Conservation (phyloP, 2,888 invertebrate species). For the Xanthia icteritia region DNA sequence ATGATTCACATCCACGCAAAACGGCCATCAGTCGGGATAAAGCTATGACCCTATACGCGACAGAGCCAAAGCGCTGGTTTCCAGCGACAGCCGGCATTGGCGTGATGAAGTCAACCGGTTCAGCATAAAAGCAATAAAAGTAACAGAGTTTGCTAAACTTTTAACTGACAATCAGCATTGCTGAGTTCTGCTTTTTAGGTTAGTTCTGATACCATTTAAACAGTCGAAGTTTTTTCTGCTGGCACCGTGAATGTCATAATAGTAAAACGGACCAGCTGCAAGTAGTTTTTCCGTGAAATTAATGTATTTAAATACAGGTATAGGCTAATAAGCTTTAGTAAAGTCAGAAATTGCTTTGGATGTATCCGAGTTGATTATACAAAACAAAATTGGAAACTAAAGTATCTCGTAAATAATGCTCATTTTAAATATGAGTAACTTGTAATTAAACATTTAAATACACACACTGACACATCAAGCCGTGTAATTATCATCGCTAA, state of each 20-base stretch:
- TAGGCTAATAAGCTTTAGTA: background rate
- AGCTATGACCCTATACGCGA: background rate
- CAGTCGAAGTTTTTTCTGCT: background rate
- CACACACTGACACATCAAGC: background rate
- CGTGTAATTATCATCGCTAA: slow-evolving; percentile 1
- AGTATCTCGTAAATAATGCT: slow-evolving; percentile 1
- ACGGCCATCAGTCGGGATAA: background rate
- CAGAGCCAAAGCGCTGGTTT: background rate
- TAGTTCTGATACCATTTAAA: background rate
- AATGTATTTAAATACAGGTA: background rate
- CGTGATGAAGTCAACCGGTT: background rate
- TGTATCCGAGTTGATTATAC: background rate
- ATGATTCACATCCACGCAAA: background rate
- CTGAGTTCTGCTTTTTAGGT: background rate
- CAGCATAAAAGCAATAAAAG: background rate
- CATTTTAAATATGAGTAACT: background rate
- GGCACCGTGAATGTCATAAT: background rate
- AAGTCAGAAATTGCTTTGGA: background rate
- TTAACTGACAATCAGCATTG: background rate
- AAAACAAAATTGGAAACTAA: background rate
- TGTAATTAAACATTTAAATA: slow-evolving; percentile 7
- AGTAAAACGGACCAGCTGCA: background rate
- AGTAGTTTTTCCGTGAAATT: too few relatives aligned
- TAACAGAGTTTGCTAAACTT: background rate
- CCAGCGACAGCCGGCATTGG: too few relatives aligned